phyloP scores from a whole-genome alignment of 2,888 invertebrate species.

The Malacosoma neustria region DNA sequence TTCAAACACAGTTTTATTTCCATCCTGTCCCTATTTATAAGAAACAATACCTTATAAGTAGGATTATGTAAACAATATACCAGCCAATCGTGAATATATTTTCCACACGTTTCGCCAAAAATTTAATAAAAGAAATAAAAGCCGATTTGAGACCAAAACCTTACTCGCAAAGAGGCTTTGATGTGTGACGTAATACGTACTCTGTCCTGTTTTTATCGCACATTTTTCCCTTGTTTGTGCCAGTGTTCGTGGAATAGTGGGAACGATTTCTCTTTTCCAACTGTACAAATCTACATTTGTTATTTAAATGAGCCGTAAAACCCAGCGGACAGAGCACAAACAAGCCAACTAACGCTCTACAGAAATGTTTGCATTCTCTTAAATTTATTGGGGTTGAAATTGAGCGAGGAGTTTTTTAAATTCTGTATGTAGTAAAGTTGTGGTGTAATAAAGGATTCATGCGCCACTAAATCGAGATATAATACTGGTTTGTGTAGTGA shows the following conservation, averaged over 20 bases:
- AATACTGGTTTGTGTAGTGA: too few species aligned
- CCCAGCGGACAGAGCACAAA: slow-evolving; percentile 21
- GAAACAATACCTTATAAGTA: too few species aligned
- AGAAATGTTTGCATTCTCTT: slow-evolving; percentile 11
- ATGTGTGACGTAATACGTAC: slow-evolving; percentile 20
- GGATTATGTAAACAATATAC: not conserved
- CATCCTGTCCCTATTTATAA: too few species aligned
- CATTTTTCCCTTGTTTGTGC: slow-evolving; percentile 18
- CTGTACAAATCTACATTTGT: slow-evolving; percentile 29
- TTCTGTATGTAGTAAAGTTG: too few species aligned
- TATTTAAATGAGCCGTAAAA: slow-evolving; percentile 47
- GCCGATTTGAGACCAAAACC: slow-evolving; percentile 17
- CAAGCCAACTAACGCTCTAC: slow-evolving; percentile 18
- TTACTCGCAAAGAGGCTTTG: slow-evolving; percentile 19
- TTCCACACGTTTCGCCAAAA: slow-evolving; percentile 2
- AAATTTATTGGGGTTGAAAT: not conserved
- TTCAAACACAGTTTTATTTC: too few species aligned
- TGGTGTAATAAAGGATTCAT: too few species aligned
- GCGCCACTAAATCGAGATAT: too few species aligned
- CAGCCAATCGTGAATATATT: slow-evolving; percentile 2
- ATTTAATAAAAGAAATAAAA: slow-evolving; percentile 11
- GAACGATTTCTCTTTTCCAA: slow-evolving; percentile 27
- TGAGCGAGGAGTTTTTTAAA: not conserved
- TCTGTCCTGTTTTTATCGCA: slow-evolving; percentile 16
- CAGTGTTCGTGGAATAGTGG: slow-evolving; percentile 16